A percentile compares a stretch with the other conserved stretches of the same genome.
phyloP scores from a whole-genome alignment of 2,113 vertebrate genomes.

The Labeo rohita region DNA sequence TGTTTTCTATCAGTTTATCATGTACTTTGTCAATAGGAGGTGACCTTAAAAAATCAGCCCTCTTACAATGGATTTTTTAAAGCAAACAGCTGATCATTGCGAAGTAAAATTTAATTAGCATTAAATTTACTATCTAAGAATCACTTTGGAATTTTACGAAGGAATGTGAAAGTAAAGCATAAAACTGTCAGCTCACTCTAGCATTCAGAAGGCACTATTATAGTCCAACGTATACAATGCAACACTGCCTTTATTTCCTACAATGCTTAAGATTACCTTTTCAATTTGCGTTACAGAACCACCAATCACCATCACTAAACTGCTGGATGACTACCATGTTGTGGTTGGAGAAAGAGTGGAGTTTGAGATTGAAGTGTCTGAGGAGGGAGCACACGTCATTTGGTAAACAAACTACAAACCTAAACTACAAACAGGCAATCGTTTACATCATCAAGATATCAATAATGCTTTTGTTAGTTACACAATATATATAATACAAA shows the following conservation, averaged over 20 bases:
- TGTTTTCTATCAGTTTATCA: background rate
- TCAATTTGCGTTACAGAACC: slow-evolving; percentile 74
- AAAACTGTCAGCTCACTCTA: too few relatives aligned
- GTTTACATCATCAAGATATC: background rate
- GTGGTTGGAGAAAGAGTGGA: slow-evolving; percentile 88
- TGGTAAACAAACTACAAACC: slow-evolving; percentile 71
- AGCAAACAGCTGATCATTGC: too few relatives aligned
- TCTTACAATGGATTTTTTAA: too few relatives aligned
- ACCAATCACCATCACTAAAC: slow-evolving; percentile 81
- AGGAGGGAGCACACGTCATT: slow-evolving; percentile 88
- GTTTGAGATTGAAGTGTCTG: slow-evolving; percentile 87
- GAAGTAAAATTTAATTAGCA: too few relatives aligned
- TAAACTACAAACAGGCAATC: background rate
- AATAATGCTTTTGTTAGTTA: too few relatives aligned
- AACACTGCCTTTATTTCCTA: background rate
- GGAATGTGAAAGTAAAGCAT: too few relatives aligned
- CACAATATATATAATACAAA: too few relatives aligned
- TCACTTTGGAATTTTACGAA: too few relatives aligned
- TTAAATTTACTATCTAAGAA: too few relatives aligned
- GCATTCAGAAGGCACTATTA: too few relatives aligned
- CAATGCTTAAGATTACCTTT: background rate
- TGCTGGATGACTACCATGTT: slow-evolving; percentile 89
- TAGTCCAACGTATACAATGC: too few relatives aligned
- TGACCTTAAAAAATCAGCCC: too few relatives aligned
- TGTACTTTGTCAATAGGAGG: background rate